Evolutionary conservation across 2,797 vertebrate species (phyloP).

Genomic region (Chrysolophus pictus): DNA sequence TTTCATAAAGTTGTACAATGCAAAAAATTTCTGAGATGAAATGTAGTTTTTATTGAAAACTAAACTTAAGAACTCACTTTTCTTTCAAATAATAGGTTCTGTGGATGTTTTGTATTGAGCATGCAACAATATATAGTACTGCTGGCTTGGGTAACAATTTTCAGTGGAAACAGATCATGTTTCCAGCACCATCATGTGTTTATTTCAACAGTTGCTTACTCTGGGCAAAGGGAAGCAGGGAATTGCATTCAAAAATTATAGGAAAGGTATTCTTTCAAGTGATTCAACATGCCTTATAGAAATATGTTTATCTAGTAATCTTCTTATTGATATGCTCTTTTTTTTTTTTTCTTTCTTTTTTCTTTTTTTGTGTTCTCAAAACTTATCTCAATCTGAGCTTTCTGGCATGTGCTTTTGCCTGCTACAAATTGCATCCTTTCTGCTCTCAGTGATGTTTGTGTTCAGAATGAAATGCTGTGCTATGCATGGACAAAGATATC

Average conservation of each 20-base stretch:
- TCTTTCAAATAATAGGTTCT: neutral
- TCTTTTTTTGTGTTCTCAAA: conserved; percentile 19
- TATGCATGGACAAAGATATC: conserved; percentile 64
- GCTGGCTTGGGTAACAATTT: neutral
- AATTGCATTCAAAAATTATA: conserved; percentile 31
- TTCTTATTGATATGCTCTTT: conserved; percentile 15
- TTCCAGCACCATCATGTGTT: conserved; percentile 9
- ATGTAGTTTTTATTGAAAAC: neutral
- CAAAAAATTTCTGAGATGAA: conserved; percentile 36
- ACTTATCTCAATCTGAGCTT: conserved; percentile 37
- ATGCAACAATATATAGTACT: neutral
- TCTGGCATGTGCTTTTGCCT: conserved; percentile 74
- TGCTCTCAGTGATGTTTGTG: conserved; percentile 44
- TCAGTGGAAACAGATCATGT: conserved; percentile 1
- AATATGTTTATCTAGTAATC: conserved; percentile 14
- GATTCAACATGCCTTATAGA: conserved; percentile 35
- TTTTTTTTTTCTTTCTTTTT: neutral
- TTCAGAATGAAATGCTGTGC: conserved; percentile 34
- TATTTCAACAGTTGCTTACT: conserved; percentile 44
- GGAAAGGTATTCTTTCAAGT: conserved; percentile 40
- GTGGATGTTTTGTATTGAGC: neutral
- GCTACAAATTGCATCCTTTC: conserved; percentile 48
- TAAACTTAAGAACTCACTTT: conserved; percentile 2
- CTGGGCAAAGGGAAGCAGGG: conserved; percentile 8
- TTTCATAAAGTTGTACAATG: conserved; percentile 36